phyloP scores from a whole-genome alignment of 2,888 invertebrate genomes.

The Hydropsyche betteni region DNA sequence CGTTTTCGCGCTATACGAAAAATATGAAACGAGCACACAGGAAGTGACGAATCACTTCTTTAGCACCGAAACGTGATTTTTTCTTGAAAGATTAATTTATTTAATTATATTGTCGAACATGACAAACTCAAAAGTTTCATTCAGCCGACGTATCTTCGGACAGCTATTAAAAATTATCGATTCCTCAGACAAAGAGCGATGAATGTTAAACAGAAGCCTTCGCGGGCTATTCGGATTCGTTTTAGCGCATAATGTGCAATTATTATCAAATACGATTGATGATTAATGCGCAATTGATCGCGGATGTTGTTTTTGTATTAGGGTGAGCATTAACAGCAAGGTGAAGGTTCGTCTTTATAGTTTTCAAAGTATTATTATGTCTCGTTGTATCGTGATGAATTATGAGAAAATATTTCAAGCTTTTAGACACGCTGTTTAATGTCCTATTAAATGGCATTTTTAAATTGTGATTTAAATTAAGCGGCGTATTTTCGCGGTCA shows the following conservation, averaged over 20 bases:
- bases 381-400: neutral
- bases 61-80: no score
- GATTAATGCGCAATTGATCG: neutral
- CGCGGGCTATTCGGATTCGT: neutral
- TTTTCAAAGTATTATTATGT: neutral
- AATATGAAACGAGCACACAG: neutral
- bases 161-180: no score
- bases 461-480: constrained; percentile 10
- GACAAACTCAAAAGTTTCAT: no score
- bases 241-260: neutral
- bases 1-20: neutral
- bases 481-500: neutral
- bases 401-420: neutral
- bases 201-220: neutral
- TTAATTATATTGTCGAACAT: no score
- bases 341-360: neutral
- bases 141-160: no score
- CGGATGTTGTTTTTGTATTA: neutral
- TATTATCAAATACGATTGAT: neutral
- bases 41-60: no score
- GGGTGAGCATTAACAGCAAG: neutral
- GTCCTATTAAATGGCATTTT: neutral
- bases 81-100: no score
- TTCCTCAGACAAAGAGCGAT: neutral
- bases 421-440: neutral